Conservation (phyloP, 2,113 vertebrate species). For the Strix uralensis region DNA sequence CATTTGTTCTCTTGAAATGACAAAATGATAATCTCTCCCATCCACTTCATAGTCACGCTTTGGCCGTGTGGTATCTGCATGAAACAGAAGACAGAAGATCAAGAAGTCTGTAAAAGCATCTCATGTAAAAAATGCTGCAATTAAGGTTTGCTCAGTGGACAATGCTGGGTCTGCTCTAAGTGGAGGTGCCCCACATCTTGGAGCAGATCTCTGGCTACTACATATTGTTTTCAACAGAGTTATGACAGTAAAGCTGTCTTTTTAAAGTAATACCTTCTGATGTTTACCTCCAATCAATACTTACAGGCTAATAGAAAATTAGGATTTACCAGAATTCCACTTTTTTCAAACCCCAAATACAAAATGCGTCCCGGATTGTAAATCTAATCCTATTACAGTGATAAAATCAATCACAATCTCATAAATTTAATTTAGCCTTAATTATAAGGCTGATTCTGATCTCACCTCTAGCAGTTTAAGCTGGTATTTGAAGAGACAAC, state of each 20-base stretch:
- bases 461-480: neutral
- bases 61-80: constrained; percentile 90
- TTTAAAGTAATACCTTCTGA: neutral
- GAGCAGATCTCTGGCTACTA: neutral
- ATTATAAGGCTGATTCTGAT: neutral
- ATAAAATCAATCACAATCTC: neutral
- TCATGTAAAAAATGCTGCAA: neutral
- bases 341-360: neutral
- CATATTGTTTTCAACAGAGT: neutral
- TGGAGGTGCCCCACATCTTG: neutral
- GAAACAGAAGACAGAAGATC: constrained; percentile 1
- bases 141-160: neutral
- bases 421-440: neutral
- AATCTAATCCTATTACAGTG: neutral
- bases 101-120: neutral
- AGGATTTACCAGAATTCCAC: neutral
- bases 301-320: neutral
- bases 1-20: constrained; percentile 96
- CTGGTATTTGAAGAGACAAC: neutral
- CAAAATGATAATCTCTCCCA: constrained; percentile 95
- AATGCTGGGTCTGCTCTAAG: neutral
- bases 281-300: neutral
- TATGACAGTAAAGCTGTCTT: neutral
- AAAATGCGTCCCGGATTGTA: neutral
- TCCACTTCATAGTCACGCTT: constrained; percentile 95